Conservation (phyloP, 2,113 vertebrate genomes). For the Plecturocebus donacophilus region DNA sequence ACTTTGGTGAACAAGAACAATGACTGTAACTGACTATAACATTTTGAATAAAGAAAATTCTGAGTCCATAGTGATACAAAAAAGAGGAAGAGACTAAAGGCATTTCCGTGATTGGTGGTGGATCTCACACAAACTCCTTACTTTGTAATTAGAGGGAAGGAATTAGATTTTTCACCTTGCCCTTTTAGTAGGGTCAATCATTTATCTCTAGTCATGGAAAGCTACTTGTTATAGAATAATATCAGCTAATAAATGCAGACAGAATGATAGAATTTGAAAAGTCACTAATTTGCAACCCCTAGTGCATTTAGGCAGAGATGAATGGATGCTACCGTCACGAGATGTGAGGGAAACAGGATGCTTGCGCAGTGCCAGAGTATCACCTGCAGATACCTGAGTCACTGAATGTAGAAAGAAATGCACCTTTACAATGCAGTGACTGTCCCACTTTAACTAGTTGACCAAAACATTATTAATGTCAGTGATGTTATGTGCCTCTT, state of each 20-base stretch:
- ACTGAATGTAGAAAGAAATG: neutral
- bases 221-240: neutral
- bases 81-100: neutral
- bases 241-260: neutral
- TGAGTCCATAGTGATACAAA: neutral
- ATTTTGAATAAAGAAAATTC: neutral
- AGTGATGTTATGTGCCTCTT: neutral
- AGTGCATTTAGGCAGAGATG: neutral
- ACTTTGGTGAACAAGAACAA: neutral
- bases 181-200: neutral
- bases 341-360: neutral
- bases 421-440: neutral
- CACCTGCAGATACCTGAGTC: neutral
- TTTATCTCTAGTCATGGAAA: neutral
- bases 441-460: neutral
- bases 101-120: neutral
- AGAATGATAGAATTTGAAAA: neutral
- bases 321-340: neutral
- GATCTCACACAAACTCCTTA: neutral
- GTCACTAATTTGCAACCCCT: neutral
- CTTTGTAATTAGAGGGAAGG: neutral
- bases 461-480: neutral
- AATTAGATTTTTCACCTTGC: neutral
- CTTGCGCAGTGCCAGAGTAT: neutral
- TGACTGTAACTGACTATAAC: neutral